Evolutionary conservation across 1,140 invertebrate genomes (phyloP).

Genomic region (Cyrtorhinus lividipennis): DNA sequence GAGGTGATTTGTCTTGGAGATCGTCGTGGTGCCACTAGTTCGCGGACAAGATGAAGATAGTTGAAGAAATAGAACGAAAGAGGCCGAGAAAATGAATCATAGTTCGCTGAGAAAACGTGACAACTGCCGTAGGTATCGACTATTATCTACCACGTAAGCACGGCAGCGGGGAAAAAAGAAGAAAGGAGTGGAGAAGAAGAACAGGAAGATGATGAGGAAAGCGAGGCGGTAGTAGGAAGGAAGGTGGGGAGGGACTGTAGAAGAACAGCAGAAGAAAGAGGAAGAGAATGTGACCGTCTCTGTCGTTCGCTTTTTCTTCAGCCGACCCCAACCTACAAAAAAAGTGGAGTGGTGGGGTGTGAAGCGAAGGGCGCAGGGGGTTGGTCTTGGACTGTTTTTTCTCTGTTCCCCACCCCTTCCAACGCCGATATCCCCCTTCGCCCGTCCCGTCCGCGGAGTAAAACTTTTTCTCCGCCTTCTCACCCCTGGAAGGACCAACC

Average conservation of each 20-base stretch:
- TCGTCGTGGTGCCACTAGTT: too few relatives aligned
- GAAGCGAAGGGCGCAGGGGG: background rate
- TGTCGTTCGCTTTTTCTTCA: too few relatives aligned
- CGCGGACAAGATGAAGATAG: too few relatives aligned
- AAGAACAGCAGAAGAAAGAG: slow-evolving; percentile 10
- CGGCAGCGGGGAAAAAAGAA: background rate
- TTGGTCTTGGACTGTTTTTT: background rate
- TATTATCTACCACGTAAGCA: background rate
- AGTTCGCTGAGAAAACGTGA: background rate
- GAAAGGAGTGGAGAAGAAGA: background rate
- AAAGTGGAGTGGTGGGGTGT: background rate
- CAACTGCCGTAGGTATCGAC: background rate
- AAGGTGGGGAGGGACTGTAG: background rate
- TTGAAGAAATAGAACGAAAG: too few relatives aligned
- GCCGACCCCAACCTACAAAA: too few relatives aligned
- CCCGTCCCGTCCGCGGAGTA: background rate
- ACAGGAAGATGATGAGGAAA: background rate
- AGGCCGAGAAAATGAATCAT: background rate
- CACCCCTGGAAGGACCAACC: background rate
- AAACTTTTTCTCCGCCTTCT: slow-evolving; percentile 1
- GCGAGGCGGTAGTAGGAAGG: background rate
- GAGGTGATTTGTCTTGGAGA: too few relatives aligned
- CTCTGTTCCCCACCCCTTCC: background rate
- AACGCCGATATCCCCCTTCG: background rate
- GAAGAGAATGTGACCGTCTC: too few relatives aligned